Evolutionary conservation across 2,888 invertebrate genomes (phyloP).

Genomic region (Ochlodes sylvanus): DNA sequence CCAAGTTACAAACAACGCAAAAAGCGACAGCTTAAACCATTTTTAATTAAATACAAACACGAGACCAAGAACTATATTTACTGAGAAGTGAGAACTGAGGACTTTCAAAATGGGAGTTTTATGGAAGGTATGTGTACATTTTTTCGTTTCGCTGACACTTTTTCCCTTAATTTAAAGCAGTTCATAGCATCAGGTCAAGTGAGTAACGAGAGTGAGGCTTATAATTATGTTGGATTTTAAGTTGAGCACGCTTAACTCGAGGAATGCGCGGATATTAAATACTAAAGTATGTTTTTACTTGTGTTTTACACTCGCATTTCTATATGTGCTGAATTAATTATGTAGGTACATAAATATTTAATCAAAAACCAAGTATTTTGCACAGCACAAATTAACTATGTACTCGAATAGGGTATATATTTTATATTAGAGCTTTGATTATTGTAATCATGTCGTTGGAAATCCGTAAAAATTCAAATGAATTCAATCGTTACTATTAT

Average conservation of each 20-base stretch:
- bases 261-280: slow-evolving; percentile 11
- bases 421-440: too few species aligned
- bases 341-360: too few species aligned
- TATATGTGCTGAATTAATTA: too few species aligned
- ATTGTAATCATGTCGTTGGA: too few species aligned
- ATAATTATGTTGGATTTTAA: slow-evolving; percentile 28
- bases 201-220: slow-evolving; percentile 34
- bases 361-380: too few species aligned
- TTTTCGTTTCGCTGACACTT: slow-evolving; percentile 32
- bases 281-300: slow-evolving; percentile 12
- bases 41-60: slow-evolving; percentile 35
- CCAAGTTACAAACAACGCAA: too few species aligned
- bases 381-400: too few species aligned
- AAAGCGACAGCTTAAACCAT: neutral
- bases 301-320: neutral
- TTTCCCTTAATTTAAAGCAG: slow-evolving; percentile 36
- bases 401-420: too few species aligned
- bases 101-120: slow-evolving; percentile 17
- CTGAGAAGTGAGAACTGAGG: slow-evolving; percentile 6
- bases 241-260: slow-evolving; percentile 28
- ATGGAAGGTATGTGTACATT: slow-evolving; percentile 25
- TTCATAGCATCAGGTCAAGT: slow-evolving; percentile 37
- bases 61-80: slow-evolving; percentile 27
- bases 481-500: too few species aligned
- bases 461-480: too few species aligned